phyloP scores from a whole-genome alignment of 2,113 vertebrate genomes.

The Phylloscopus whistleri region DNA sequence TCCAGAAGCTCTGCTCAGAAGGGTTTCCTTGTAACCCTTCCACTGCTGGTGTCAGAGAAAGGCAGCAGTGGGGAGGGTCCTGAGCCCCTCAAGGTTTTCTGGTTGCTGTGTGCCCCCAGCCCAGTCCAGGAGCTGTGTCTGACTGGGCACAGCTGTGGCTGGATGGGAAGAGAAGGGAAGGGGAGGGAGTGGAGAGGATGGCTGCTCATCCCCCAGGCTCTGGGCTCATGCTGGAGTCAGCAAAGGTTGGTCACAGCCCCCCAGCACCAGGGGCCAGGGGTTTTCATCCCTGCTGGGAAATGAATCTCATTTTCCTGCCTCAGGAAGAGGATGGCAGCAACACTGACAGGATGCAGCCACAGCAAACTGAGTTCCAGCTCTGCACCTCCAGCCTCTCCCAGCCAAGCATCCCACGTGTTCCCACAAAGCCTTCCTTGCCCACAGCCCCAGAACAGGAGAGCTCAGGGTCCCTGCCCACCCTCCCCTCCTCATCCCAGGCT shows the following conservation, averaged over 20 bases:
- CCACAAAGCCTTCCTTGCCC: background rate
- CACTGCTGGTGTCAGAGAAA: background rate
- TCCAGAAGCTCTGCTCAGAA: background rate
- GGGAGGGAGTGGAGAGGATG: background rate
- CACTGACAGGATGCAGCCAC: fast-evolving
- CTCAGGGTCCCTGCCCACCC: background rate
- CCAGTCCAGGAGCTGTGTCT: background rate
- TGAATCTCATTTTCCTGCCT: background rate
- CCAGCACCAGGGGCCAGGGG: no score
- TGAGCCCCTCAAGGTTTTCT: background rate
- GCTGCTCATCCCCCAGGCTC: background rate
- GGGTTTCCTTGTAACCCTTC: background rate
- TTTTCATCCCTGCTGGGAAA: background rate
- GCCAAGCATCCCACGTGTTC: background rate
- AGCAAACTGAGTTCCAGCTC: background rate
- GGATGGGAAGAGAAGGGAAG: background rate
- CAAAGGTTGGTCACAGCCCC: background rate
- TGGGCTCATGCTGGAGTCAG: background rate
- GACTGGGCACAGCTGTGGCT: background rate
- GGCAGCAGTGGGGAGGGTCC: background rate
- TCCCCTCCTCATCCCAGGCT: background rate
- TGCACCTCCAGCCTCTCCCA: background rate
- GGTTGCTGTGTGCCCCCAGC: background rate
- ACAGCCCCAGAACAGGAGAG: background rate
- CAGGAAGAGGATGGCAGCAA: background rate